Evolutionary conservation across 2,888 invertebrate genomes (phyloP), one percentile per base, ranked within the genome.

Genomic region (Cephonodes hylas): DNA sequence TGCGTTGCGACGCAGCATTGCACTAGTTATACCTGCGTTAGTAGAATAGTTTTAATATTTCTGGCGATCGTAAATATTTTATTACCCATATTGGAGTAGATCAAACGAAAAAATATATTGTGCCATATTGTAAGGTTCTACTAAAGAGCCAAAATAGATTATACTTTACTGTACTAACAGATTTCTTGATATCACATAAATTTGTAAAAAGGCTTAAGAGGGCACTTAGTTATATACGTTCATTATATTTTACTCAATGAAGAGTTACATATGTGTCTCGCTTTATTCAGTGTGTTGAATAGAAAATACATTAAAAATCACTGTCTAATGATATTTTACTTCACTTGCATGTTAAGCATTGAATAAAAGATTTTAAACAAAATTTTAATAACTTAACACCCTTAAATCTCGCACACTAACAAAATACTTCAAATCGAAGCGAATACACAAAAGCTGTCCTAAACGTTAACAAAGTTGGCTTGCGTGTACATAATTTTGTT

Each of bases 401-500:
- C n/a, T n/a, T n/a, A n/a, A 38, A 38, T 4, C 38, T 3, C n/a
- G 4, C 38, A 38, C n/a, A n/a, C n/a, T 4, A 10, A 38, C 10
- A 38, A n/a, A 1, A 31, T 10, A 4, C 27, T 18, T 7, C 15
- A 27, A 53, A 31, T 15, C n/a, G 22, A 23, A n/a, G 46, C 46
- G 23, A 25, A 25, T n/a, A n/a, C 23, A 31, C 31, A 27, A 27
- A 27, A 15, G 53, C 10, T 53, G 48, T 15, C 48, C 8, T 23
- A 58, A 38, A 42, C 38, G 23, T 58, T 58, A 6, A 25, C 58
- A 58, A 58, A 58, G 38, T 42, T 23, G 25, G 25, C 23, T 42
- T 42, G 42, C 42, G 53, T 31, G 42, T 34, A 42, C 23, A 58
- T 58, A 58, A 58, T 23, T 53, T 53, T 58, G 23, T 58, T 42